Evolutionary conservation across 1,140 invertebrate species (phyloP), one percentile per base, ranked within the genome.

Genomic region (Tetramorium parvispinum): DNA sequence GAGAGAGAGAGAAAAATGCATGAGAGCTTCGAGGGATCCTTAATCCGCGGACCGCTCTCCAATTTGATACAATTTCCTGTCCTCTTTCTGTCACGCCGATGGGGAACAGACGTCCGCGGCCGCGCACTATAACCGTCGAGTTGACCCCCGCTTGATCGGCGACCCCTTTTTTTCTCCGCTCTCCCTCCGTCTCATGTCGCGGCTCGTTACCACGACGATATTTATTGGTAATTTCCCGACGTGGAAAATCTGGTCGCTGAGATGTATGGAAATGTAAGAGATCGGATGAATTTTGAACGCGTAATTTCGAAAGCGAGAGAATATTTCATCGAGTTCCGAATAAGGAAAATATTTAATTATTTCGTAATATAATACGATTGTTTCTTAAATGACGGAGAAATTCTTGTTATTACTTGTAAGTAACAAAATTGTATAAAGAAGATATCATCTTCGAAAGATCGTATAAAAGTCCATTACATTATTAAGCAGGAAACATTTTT

Each of bases 11-110:
- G 68, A 78, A 63, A 66, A 37, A 43, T 88, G 90, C 79, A 81
- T 83, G 73, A 85, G 76, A 82, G 86, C 65, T 91, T 87, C 91
- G 86, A 90, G 88, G 87, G 91, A 91, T 91, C 86, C 90, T 92
- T 92, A 93, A 92, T 92, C 92, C 91, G 73, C 57, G 79, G 53
- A 79, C 76, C 88, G 91, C 92, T 93, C 92, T 92, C 92, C 92
- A 92, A 92, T 92, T 92, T 93, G 91, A 93, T 92, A 93, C 92
- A 93, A 92, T 93, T 92, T 89, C 89, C 88, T 93, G 78, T 91
- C 85, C 87, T 90, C 88, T 87, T 85, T 88, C 86, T 89, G 85
- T 90, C 86, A 68, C 78, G 46, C 51, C 81, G 87, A 85, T 78
- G 83, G 87, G 86, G 71, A 85, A 61, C 77, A 76, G 63, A 55